These are phyloP conservation scores for Anolis apletophallus DNA, from an alignment of 2,797 vertebrate species.

Conservation along the genomic window DNA sequence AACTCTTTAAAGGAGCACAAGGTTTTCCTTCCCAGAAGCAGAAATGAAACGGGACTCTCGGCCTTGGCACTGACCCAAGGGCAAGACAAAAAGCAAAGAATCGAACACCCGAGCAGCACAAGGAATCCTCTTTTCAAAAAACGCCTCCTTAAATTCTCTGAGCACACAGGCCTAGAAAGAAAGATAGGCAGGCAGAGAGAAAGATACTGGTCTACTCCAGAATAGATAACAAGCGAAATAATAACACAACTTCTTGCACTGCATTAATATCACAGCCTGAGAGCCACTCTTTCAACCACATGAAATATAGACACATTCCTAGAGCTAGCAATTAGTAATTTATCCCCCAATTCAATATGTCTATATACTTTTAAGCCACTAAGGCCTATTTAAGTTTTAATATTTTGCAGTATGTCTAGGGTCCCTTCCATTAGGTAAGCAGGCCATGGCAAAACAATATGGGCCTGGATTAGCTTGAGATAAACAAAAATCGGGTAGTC, in stretches of 20 bases:
- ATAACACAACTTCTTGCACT: not conserved
- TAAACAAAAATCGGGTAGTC: not conserved
- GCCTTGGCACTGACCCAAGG: constrained; percentile 40
- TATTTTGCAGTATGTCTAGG: not conserved
- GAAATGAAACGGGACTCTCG: constrained; percentile 45
- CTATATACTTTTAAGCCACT: not conserved
- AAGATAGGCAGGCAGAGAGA: not conserved
- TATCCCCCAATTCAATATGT: not conserved
- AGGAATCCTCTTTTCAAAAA: constrained; percentile 26
- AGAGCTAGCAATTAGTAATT: not conserved
- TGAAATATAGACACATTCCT: not conserved
- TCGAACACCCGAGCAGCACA: constrained; percentile 22
- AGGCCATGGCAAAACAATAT: not conserved
- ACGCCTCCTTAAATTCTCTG: constrained; percentile 15
- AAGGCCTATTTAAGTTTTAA: not conserved
- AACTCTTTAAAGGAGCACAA: constrained; percentile 26
- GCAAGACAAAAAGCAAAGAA: constrained; percentile 35
- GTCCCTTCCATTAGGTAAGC: not conserved
- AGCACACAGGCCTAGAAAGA: not conserved
- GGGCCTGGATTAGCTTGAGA: not conserved
- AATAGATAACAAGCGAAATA: not conserved
- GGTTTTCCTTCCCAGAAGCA: constrained; percentile 48
- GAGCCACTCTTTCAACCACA: not conserved
- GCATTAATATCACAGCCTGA: not conserved
- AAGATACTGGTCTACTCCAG: not conserved